A percentile compares a stretch with the other conserved stretches of the same genome.
These are phyloP conservation scores for Agrotis ipsilon DNA, from an alignment of 2,888 invertebrate genomes.

Conservation along the genomic window DNA sequence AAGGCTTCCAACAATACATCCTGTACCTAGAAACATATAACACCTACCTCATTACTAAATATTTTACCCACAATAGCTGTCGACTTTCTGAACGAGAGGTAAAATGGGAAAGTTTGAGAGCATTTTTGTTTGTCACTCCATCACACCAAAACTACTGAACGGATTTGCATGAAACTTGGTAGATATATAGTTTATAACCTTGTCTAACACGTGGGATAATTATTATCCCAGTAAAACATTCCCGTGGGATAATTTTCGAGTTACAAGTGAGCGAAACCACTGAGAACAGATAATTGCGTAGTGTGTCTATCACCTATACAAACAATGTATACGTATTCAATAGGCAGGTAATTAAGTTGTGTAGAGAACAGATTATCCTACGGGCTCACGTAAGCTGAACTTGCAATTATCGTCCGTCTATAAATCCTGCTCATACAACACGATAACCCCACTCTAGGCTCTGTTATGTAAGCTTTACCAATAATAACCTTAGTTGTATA, in stretches of 20 bases:
- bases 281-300: no score
- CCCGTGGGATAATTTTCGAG: no score
- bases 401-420: conserved; percentile 44
- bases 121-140: no score
- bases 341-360: conserved; percentile 39
- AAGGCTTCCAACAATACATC: conserved; percentile 16
- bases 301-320: background rate
- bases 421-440: conserved; percentile 35
- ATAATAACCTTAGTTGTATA: conserved; percentile 15
- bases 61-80: conserved; percentile 1
- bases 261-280: no score
- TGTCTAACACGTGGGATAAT: no score
- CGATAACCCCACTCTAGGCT: conserved; percentile 16
- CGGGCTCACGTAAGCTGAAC: conserved; percentile 43
- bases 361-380: conserved; percentile 45
- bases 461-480: conserved; percentile 14
- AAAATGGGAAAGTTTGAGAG: no score
- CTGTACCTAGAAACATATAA: background rate
- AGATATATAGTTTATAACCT: no score
- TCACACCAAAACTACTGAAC: no score
- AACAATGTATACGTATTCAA: conserved; percentile 1
- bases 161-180: no score
- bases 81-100: background rate
- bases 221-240: no score
- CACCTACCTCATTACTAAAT: conserved; percentile 2